These are phyloP conservation scores for Coelinius sp. DNA, from an alignment of 2,888 invertebrate species.

Conservation along the genomic window DNA sequence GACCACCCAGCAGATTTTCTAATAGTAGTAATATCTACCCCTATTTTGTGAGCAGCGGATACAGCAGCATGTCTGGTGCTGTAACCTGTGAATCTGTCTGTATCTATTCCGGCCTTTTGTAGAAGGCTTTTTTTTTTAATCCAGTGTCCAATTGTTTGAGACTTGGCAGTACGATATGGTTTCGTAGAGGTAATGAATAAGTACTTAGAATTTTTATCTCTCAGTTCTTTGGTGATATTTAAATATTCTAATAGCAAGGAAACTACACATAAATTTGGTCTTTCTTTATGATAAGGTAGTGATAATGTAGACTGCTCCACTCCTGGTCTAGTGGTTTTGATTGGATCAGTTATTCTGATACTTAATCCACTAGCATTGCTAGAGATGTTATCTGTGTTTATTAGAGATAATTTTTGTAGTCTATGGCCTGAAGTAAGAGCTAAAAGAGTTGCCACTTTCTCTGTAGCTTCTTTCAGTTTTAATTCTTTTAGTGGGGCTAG, in stretches of 20 bases:
- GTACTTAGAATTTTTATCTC: background rate
- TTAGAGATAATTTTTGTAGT: constrained; percentile 42
- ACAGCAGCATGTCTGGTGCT: too few relatives aligned
- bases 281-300: background rate
- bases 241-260: background rate
- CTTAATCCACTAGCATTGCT: background rate
- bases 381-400: constrained; percentile 40
- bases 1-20: too few relatives aligned
- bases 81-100: too few relatives aligned
- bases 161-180: background rate
- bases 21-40: too few relatives aligned
- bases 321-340: constrained; percentile 1
- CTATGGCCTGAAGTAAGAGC: background rate
- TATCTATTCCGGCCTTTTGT: background rate
- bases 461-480: background rate
- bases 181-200: background rate
- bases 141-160: background rate
- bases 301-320: background rate
- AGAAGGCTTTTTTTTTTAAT: background rate
- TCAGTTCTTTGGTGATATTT: background rate
- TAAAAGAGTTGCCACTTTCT: background rate
- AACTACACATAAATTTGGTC: background rate
- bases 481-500: background rate
- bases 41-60: too few relatives aligned
- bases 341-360: background rate